Conservation (phyloP, 2,113 vertebrate species). For the Burhinus oedicnemus region DNA sequence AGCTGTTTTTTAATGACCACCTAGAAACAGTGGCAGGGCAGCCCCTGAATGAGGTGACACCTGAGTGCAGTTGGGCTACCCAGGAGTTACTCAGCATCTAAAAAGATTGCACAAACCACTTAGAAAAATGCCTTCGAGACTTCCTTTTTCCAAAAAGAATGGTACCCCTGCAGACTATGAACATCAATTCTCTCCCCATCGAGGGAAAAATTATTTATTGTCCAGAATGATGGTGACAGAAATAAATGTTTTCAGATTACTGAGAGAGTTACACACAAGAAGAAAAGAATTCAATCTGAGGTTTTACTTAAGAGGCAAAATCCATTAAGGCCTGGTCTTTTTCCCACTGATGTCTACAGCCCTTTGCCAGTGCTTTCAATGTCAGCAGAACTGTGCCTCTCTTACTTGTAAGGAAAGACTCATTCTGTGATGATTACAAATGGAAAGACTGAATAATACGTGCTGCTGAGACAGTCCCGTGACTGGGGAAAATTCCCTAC, state of each 20-base stretch:
- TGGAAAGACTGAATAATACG: not conserved
- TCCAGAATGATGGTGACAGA: not conserved
- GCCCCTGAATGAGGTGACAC: not conserved
- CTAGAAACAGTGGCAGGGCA: not conserved
- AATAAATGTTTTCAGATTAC: not conserved
- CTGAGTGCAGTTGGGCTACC: not conserved
- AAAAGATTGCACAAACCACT: not conserved
- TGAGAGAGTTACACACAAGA: not conserved
- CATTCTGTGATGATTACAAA: not conserved
- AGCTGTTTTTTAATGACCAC: not conserved
- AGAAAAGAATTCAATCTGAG: not conserved
- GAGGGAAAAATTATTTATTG: not conserved
- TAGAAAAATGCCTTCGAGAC: not conserved
- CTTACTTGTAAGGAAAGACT: not conserved
- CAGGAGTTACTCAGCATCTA: not conserved
- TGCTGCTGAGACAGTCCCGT: not conserved
- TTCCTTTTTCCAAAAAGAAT: not conserved
- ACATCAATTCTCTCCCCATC: rapidly evolving
- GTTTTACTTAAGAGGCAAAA: not conserved
- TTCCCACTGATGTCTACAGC: not conserved
- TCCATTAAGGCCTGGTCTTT: not conserved
- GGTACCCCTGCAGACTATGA: rapidly evolving
- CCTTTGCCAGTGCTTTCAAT: not conserved
- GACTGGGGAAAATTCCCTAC: not conserved
- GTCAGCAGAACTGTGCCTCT: not conserved